A percentile compares a stretch with the other conserved stretches of the same genome.
phyloP scores from a whole-genome alignment of 1,140 invertebrate genomes.

The Muscidifurax raptorellus region DNA sequence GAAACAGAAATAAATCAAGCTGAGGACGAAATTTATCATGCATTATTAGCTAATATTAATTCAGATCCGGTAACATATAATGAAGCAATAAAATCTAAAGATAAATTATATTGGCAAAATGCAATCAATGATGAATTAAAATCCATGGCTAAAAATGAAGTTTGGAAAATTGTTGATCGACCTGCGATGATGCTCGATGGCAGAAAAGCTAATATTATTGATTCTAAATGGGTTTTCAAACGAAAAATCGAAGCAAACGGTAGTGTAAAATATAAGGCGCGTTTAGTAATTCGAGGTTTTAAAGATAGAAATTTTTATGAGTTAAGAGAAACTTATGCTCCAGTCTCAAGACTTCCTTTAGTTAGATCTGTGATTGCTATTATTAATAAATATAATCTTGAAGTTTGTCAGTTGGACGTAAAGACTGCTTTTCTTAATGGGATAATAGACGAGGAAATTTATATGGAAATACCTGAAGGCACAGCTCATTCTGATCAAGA shows the following conservation, averaged over 20 bases:
- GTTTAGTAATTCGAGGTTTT: conserved; percentile 46
- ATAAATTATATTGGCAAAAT: conserved; percentile 12
- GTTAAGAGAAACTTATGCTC: conserved; percentile 36
- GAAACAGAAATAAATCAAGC: too few relatives aligned
- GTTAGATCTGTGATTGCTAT: conserved; percentile 47
- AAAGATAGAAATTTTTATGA: conserved; percentile 36
- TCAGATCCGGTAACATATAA: conserved; percentile 19
- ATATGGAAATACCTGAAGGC: background rate
- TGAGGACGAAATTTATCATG: background rate
- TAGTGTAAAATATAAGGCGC: conserved; percentile 37
- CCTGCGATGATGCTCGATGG: background rate
- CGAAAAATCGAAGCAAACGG: background rate
- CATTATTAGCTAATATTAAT: background rate
- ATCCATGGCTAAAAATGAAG: conserved; percentile 46
- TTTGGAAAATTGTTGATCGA: conserved; percentile 35
- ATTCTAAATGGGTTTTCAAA: background rate
- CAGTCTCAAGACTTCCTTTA: conserved; percentile 46
- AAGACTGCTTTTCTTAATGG: conserved; percentile 68
- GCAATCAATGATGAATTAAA: conserved; percentile 36
- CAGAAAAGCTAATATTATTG: too few relatives aligned
- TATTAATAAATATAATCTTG: conserved; percentile 53
- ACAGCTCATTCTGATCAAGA: conserved; percentile 56
- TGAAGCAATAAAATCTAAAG: conserved; percentile 35
- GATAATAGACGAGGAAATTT: conserved; percentile 39
- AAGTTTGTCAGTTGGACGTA: conserved; percentile 65